Evolutionary conservation across 2,113 vertebrate genomes (phyloP).

Genomic region (Hippocampus abdominalis): DNA sequence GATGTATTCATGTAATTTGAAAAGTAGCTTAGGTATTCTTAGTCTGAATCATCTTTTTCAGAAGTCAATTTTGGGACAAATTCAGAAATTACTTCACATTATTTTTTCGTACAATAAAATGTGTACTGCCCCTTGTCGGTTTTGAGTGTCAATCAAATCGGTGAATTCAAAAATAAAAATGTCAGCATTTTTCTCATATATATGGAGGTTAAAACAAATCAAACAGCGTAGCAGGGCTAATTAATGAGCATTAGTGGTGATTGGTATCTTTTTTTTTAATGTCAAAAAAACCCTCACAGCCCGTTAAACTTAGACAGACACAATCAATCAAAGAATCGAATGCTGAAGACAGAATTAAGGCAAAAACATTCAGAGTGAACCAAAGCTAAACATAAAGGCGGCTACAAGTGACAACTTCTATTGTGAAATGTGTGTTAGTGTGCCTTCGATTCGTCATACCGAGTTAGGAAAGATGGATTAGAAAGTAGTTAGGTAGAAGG

Average conservation of each 20-base stretch:
- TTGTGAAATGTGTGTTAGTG: conserved; percentile 11
- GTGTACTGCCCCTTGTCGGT: conserved; percentile 1
- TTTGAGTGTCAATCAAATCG: background rate
- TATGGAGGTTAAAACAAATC: background rate
- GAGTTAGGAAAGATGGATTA: conserved; percentile 11
- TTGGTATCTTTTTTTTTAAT: background rate
- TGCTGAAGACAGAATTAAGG: conserved; percentile 39
- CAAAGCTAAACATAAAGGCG: conserved; percentile 1
- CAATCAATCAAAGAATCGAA: conserved; percentile 10
- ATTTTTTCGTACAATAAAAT: background rate
- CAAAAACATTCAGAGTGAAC: conserved; percentile 19
- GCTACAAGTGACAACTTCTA: conserved; percentile 8
- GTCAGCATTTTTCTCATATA: background rate
- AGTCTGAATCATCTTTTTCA: background rate
- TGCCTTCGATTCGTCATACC: conserved; percentile 30
- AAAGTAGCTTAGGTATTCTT: background rate
- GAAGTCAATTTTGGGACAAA: background rate
- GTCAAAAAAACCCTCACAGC: background rate
- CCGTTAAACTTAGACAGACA: background rate
- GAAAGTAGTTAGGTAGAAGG: conserved; percentile 38
- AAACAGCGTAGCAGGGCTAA: background rate
- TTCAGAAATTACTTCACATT: background rate
- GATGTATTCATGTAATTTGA: background rate
- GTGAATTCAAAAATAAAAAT: background rate
- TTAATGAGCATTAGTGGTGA: background rate